Evolutionary conservation across 2,888 invertebrate genomes (phyloP), one percentile per base, ranked within the genome.

Genomic region (Nemotelus nigrinus): DNA sequence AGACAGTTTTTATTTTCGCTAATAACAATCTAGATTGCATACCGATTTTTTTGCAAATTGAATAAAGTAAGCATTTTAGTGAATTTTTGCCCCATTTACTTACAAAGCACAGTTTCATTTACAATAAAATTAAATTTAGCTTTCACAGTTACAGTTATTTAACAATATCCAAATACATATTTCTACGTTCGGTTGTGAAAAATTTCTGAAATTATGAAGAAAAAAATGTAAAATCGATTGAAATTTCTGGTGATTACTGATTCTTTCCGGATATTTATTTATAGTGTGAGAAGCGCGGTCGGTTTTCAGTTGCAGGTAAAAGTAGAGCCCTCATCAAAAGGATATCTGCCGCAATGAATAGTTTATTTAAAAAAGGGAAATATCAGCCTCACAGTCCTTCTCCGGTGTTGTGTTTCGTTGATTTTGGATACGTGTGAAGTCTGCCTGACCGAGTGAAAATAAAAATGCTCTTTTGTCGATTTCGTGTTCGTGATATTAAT

Each of bases 321-420:
- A 8, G 10, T 43, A 43, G 63, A 25, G 43, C 41, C 25, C 6
- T 4, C 41, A 25, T 43, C 6, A 43, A 63, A 63, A 43, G 41
- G 25, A 4, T 25, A 41, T 10, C 4, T 43, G 41, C 43, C 70
- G 47, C 25, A 53, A 70, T 70, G 70, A 70, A 70, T 70, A 70
- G 70, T 70, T 70, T 70, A 70, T 70, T 70, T 53, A 70, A 70
- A 70, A 70, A 70, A 70, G 70, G 70, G 70, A 70, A 70, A 70
- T 70, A 70, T 70, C 63, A 41, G 39, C 43, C 41, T 3, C 43
- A 63, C 8, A 63, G 63, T 41, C 25, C 3, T 8, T 25, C 25
- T 25, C 25, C 25, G 25, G 25, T 25, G 25, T 25, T 25, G 25
- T 25, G 25, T 41, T 43, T 60, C 7, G 60, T 60, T 50, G 50